Evolutionary conservation across 2,797 vertebrate species (phyloP).

Genomic region (Gephyroberyx darwinii): DNA sequence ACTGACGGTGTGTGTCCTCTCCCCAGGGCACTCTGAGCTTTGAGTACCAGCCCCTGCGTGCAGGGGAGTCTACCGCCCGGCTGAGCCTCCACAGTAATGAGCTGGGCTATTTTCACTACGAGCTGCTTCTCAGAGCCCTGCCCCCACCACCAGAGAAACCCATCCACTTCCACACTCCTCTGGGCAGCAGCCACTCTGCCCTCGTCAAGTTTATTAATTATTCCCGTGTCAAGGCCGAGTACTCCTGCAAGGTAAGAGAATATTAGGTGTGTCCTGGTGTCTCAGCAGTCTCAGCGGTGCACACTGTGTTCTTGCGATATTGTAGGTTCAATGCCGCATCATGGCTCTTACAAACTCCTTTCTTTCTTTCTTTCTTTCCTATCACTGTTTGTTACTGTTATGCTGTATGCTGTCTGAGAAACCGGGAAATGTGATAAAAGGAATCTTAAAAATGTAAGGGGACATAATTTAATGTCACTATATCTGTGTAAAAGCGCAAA

Average conservation of each 20-base stretch:
- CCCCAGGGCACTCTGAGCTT: constrained; percentile 82
- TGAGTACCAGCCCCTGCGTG: constrained; percentile 86
- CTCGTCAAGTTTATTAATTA: constrained; percentile 85
- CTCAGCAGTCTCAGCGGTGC: background rate
- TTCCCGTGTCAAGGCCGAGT: constrained; percentile 82
- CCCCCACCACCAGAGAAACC: constrained; percentile 80
- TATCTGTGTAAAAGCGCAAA: too few relatives aligned
- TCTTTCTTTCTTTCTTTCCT: background rate
- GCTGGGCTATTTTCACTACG: constrained; percentile 85
- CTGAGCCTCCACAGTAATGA: constrained; percentile 83
- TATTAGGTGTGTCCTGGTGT: background rate
- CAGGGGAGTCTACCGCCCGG: constrained; percentile 75
- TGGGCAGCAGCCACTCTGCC: constrained; percentile 82
- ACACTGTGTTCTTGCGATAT: too few relatives aligned
- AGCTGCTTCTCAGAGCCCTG: constrained; percentile 83
- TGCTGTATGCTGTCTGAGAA: too few relatives aligned
- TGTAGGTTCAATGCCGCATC: background rate
- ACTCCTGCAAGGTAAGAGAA: constrained; percentile 82
- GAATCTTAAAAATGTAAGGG: too few relatives aligned
- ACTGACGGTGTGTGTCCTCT: constrained; percentile 8
- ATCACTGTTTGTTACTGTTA: too few relatives aligned
- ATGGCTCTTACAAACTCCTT: background rate
- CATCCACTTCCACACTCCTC: constrained; percentile 79
- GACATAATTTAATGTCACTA: too few relatives aligned
- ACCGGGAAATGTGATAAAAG: background rate